Base-by-base conservation (phyloP, 1,140 invertebrate genomes). In the Temnothorax nylanderi region DNA sequence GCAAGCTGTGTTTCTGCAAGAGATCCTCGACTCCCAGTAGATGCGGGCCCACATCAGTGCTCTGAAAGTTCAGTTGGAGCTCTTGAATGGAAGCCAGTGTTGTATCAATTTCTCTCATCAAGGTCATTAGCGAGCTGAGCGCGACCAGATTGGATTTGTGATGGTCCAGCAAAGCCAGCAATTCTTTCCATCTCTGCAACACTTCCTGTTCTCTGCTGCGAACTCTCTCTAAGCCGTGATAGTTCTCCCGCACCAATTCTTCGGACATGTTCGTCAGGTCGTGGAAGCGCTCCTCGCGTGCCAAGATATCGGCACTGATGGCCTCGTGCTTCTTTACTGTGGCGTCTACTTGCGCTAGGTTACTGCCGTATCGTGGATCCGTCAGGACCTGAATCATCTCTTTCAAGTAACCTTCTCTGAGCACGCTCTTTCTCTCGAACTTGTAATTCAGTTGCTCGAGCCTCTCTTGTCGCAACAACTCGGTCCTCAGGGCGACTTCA, bases 311-410 rank as follows among this genome's bases (percentile, higher is more conserved):
- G 0, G 99, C 99, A 90, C 98, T 98, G 72, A 99, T 99, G 32
- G 99, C 99, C 95, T 99, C 99, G 94, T 99, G 99, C 94, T 99
- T 99, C 95, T 99, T 99, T 7, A 99, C 97, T 0, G 99, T 99
- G 11, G 99, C 99, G 93, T 99, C 99, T 0, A 99, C 98, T 94
- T 99, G 99, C 0, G 97, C 96, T 82, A 99, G 95, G 96, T 98
- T 99, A 91, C 97, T 98, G 37, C 98, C 98, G 94, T 99, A 99
- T 82, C 98, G 96, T 10, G 99, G 98, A 96, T 99, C 99, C 0
- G 97, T 98, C 26, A 99, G 94, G 13, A 99, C 99, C 95, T 98
- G 98, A 85, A 98, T 99, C 99, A 99, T 99, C 95, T 99, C 99
- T 95, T 99, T 99, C 21, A 99, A 95, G 95, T 99, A 99, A 2